Percentiles rank a stretch among this genome's conserved stretches.
phyloP scores from a whole-genome alignment of 2,113 vertebrate species.

The Oenanthe melanoleuca region DNA sequence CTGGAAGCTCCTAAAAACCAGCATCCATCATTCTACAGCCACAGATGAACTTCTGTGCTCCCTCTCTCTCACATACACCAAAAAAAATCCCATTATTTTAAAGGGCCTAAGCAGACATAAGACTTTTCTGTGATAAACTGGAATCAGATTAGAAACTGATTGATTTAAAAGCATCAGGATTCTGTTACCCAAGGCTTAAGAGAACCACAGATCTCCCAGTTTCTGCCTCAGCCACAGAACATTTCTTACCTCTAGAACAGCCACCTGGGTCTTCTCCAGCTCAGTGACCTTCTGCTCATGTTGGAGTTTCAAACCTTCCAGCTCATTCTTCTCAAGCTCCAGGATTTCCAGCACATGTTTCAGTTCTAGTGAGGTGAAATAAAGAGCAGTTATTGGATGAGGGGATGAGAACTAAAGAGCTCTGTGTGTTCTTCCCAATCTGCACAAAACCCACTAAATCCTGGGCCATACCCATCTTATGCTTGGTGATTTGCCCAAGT shows the following conservation, averaged over 20 bases:
- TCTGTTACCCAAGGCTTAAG: background rate
- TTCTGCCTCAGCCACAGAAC: background rate
- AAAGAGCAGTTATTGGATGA: background rate
- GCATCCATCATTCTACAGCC: background rate
- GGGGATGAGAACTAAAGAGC: background rate
- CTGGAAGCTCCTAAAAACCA: background rate
- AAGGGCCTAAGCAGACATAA: background rate
- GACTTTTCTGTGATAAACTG: background rate
- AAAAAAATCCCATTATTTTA: background rate
- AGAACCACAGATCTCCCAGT: background rate
- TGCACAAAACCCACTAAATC: background rate
- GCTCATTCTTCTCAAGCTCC: conserved; percentile 77
- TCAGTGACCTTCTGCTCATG: conserved; percentile 77
- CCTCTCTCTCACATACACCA: background rate
- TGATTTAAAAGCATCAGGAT: background rate
- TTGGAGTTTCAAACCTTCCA: conserved; percentile 76
- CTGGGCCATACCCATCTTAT: conserved; percentile 65
- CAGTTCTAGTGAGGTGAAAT: conserved; percentile 73
- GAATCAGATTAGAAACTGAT: background rate
- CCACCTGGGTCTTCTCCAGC: conserved; percentile 74
- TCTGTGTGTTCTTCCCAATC: background rate
- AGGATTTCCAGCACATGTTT: conserved; percentile 80
- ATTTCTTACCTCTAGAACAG: conserved; percentile 75
- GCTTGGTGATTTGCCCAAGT: conserved; percentile 71
- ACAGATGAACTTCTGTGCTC: background rate